Conservation (phyloP, 2,113 vertebrate species). For the Peucedramus taeniatus region DNA sequence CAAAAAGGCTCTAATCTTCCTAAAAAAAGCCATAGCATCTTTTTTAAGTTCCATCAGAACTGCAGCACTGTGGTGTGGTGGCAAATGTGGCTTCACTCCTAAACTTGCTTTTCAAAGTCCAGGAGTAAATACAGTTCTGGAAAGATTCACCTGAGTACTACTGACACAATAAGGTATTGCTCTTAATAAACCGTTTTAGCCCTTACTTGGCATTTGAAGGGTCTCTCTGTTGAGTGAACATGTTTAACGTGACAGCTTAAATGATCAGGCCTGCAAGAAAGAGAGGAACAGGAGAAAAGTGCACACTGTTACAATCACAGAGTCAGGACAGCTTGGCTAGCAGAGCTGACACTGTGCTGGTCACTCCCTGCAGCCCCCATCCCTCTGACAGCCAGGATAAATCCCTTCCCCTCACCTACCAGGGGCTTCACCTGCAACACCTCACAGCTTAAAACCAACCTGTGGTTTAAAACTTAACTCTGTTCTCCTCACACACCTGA, state of each 20-base stretch:
- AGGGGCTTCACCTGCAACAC: not conserved
- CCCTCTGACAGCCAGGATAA: not conserved
- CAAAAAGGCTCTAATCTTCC: not conserved
- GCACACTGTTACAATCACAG: conserved; percentile 56
- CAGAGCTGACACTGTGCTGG: not conserved
- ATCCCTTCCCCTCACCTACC: not conserved
- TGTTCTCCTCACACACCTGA: not conserved
- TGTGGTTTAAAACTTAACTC: not conserved
- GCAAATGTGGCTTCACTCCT: not conserved
- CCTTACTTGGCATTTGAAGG: conserved; percentile 99
- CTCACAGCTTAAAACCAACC: not conserved
- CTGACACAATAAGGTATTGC: not conserved
- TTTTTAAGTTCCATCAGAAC: not conserved
- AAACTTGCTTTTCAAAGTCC: conserved; percentile 30
- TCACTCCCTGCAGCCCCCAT: not conserved
- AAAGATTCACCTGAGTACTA: not conserved
- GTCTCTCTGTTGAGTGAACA: conserved; percentile 98
- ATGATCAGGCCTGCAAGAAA: conserved; percentile 90
- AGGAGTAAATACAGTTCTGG: not conserved
- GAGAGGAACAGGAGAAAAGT: conserved; percentile 62
- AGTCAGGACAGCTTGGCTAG: not conserved
- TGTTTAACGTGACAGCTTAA: conserved; percentile 99
- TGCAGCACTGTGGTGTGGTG: not conserved
- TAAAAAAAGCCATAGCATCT: not conserved
- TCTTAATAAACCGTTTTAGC: conserved; percentile 72